phyloP scores from a whole-genome alignment of 1,140 invertebrate genomes.

The Elymnias hypermnestra region DNA sequence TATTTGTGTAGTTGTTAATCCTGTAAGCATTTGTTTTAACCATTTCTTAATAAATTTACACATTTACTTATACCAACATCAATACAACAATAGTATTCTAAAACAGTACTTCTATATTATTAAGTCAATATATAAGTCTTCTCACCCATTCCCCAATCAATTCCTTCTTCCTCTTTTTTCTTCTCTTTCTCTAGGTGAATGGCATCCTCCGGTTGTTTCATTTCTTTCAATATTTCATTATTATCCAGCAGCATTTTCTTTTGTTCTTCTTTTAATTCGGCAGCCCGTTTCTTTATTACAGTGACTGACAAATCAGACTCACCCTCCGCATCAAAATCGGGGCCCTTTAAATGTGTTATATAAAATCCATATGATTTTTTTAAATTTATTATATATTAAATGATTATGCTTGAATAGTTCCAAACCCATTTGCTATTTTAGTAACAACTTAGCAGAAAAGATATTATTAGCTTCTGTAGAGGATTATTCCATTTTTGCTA shows the following conservation, averaged over 20 bases:
- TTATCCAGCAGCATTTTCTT: constrained; percentile 64
- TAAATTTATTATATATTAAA: too few relatives aligned
- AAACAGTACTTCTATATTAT: too few relatives aligned
- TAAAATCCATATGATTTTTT: constrained; percentile 3
- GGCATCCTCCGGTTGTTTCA: constrained; percentile 63
- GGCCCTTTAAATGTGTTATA: constrained; percentile 79
- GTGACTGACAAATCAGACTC: constrained; percentile 89
- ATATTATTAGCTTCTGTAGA: too few relatives aligned
- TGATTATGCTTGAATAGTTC: too few relatives aligned
- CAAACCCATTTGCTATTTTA: too few relatives aligned
- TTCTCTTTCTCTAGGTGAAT: constrained; percentile 26
- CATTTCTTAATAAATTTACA: too few relatives aligned
- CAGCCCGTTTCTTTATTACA: constrained; percentile 84
- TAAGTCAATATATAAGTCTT: neutral
- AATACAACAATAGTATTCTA: too few relatives aligned
- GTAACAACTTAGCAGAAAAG: too few relatives aligned
- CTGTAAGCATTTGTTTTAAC: too few relatives aligned
- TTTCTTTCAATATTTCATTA: constrained; percentile 60
- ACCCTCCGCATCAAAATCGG: constrained; percentile 89
- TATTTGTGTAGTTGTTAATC: too few relatives aligned
- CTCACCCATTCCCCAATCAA: constrained; percentile 93
- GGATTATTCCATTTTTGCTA: too few relatives aligned
- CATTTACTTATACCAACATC: too few relatives aligned
- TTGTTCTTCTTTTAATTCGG: constrained; percentile 77
- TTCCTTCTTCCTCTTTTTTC: constrained; percentile 83